A percentile compares a stretch with the other conserved stretches of the same genome.
phyloP scores from a whole-genome alignment of 92 coral and sea anemone genomes.

The Diadumene lineata region DNA sequence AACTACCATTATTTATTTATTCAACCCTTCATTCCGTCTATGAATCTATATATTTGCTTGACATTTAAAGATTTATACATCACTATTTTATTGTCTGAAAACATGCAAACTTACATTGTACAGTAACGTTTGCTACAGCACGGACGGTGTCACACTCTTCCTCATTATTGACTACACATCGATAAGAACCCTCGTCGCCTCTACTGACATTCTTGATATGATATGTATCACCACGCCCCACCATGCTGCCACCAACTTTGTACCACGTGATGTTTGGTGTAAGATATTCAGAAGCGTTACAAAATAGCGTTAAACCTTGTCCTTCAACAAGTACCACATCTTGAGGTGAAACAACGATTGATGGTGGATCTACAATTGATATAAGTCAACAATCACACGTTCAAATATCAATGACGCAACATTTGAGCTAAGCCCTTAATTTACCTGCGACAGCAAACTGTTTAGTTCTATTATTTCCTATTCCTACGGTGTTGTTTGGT shows the following conservation, averaged over 20 bases:
- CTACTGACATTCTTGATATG: not conserved
- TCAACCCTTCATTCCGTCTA: no score
- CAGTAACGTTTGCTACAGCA: constrained; percentile 2
- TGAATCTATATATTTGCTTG: no score
- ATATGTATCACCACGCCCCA: not conserved
- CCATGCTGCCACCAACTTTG: constrained; percentile 9
- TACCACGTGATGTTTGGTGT: constrained; percentile 43
- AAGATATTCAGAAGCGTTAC: constrained; percentile 41
- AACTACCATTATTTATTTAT: no score
- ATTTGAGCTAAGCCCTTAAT: no score
- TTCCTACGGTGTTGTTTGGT: constrained; percentile 24
- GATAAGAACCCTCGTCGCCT: constrained; percentile 25
- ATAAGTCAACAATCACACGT: no score
- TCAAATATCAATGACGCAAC: no score
- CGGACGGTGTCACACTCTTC: constrained; percentile 21
- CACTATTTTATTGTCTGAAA: no score
- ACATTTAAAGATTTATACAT: no score
- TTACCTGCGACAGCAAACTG: not conserved
- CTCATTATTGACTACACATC: constrained; percentile 37
- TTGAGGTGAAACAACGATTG: not conserved
- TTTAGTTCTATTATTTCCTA: constrained; percentile 5
- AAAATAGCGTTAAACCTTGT: constrained; percentile 15
- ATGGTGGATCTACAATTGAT: constrained; percentile 21
- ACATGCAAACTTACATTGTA: constrained; percentile 24
- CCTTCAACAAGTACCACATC: constrained; percentile 20